A percentile compares a stretch with the other conserved stretches of the same genome.
Evolutionary conservation across 2,113 vertebrate genomes (phyloP).

Genomic region (Tichodroma muraria): DNA sequence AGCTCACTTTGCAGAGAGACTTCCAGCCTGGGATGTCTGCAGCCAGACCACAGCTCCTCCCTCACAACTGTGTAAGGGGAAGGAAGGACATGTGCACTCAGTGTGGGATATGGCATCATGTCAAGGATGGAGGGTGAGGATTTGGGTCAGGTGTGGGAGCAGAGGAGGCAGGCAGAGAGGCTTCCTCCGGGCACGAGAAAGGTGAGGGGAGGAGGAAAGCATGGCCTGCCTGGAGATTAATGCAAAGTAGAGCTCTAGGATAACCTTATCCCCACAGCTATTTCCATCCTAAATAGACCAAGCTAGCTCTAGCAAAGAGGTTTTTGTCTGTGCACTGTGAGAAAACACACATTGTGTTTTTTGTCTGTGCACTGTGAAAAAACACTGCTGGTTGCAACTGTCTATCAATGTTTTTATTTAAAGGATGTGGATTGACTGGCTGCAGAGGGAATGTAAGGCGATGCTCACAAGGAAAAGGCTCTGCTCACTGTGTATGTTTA

Average conservation of each 20-base stretch:
- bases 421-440: neutral
- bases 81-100: neutral
- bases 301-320: neutral
- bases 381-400: neutral
- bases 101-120: neutral
- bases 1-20: neutral
- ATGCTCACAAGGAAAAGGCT: neutral
- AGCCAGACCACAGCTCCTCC: neutral
- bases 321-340: neutral
- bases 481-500: neutral
- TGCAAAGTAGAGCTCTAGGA: neutral
- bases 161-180: neutral
- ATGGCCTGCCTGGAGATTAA: neutral
- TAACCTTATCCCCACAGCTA: neutral
- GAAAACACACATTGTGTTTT: neutral
- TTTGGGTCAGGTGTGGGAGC: neutral
- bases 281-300: neutral
- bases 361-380: neutral
- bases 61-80: neutral
- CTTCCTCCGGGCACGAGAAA: neutral
- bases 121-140: neutral
- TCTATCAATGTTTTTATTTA: neutral
- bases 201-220: neutral
- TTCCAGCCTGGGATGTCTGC: neutral
- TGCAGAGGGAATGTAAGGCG: neutral